These are phyloP conservation scores for Nowickia ferox DNA, from an alignment of 2,888 invertebrate species.

Conservation along the genomic window DNA sequence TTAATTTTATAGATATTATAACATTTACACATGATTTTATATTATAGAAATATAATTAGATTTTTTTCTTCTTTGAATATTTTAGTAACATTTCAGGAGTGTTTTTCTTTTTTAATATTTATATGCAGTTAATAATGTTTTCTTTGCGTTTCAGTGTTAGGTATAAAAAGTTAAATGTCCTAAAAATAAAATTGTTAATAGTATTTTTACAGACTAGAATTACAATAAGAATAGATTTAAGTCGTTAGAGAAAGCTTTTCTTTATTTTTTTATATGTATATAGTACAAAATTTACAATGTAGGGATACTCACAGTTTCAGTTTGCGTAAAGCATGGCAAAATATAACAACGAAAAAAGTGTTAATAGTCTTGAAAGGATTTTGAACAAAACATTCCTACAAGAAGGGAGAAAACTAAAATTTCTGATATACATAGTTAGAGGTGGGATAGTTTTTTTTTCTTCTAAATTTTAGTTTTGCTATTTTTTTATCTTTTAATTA, in stretches of 20 bases:
- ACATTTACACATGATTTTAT: constrained; percentile 41
- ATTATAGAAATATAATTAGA: constrained; percentile 21
- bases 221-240: constrained; percentile 49
- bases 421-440: constrained; percentile 16
- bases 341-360: not conserved
- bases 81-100: constrained; percentile 24
- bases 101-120: constrained; percentile 11
- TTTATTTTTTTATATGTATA: constrained; percentile 40
- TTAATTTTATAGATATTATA: constrained; percentile 29
- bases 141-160: constrained; percentile 46
- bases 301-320: constrained; percentile 30
- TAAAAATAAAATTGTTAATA: constrained; percentile 65
- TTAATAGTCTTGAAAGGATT: not conserved
- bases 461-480: not conserved
- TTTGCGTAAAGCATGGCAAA: not conserved
- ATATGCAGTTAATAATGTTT: constrained; percentile 24
- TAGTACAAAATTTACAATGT: constrained; percentile 70
- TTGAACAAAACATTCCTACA: not conserved
- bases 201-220: constrained; percentile 53
- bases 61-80: constrained; percentile 22
- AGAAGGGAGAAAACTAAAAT: not conserved
- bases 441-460: constrained; percentile 42
- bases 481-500: not conserved
- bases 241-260: constrained; percentile 38
- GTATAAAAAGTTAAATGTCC: constrained; percentile 70